Percentiles rank a stretch among this genome's conserved stretches.
Evolutionary conservation across 2,888 invertebrate species (phyloP).

Genomic region (Mesorhabditis belari): DNA sequence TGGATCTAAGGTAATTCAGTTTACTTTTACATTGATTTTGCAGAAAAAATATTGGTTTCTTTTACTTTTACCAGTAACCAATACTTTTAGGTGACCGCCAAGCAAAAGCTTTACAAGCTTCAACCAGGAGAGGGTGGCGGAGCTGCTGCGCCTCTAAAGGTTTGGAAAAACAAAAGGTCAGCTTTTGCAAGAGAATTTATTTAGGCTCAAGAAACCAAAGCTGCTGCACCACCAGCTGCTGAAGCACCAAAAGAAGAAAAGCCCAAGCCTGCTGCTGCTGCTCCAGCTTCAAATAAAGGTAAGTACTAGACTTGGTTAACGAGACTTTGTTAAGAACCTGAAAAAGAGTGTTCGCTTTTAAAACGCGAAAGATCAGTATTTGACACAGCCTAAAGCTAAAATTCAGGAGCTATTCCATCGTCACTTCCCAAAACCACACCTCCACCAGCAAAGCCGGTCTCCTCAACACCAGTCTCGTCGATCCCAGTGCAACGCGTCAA

Average conservation of each 20-base stretch:
- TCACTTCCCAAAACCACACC: slow-evolving; percentile 52
- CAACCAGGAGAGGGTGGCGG: slow-evolving; percentile 41
- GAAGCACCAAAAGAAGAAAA: slow-evolving; percentile 16
- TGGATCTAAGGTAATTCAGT: slow-evolving; percentile 73
- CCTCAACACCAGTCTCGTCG: slow-evolving; percentile 35
- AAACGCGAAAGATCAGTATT: too few relatives aligned
- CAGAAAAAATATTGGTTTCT: slow-evolving; percentile 75
- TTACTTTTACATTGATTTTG: background rate
- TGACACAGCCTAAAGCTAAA: too few relatives aligned
- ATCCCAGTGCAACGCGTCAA: slow-evolving; percentile 41
- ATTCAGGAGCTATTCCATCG: slow-evolving; percentile 49
- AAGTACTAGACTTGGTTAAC: background rate
- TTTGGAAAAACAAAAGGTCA: background rate
- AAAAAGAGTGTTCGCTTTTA: too few relatives aligned
- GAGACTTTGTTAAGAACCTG: background rate
- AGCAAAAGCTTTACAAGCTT: slow-evolving; percentile 52
- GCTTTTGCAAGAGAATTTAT: background rate
- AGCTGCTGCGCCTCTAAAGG: slow-evolving; percentile 8
- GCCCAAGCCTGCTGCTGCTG: slow-evolving; percentile 11
- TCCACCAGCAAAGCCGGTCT: slow-evolving; percentile 57
- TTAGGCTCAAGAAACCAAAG: background rate
- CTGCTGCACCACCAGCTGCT: slow-evolving; percentile 4
- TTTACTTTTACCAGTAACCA: slow-evolving; percentile 7
- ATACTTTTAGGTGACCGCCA: slow-evolving; percentile 32
- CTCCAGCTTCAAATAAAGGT: slow-evolving; percentile 26